Evolutionary conservation across 2,113 vertebrate genomes (phyloP).

Genomic region (Elachura formosa): DNA sequence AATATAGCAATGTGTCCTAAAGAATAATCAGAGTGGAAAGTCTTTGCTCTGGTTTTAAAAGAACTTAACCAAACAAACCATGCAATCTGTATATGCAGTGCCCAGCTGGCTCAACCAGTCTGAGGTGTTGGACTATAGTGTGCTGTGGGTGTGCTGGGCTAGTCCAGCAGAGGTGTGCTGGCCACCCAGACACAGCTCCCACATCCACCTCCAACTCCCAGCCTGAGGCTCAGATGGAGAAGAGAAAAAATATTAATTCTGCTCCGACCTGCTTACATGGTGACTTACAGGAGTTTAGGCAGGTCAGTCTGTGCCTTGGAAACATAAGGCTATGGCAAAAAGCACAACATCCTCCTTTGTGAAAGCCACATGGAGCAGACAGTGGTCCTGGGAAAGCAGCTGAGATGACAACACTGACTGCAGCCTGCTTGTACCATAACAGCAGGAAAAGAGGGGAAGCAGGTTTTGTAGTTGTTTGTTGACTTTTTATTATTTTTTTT

Average conservation of each 20-base stretch:
- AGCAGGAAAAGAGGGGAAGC: not conserved
- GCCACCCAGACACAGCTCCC: not conserved
- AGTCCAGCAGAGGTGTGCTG: fast-evolving
- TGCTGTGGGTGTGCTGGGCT: not conserved
- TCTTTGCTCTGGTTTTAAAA: not conserved
- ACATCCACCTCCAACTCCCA: not conserved
- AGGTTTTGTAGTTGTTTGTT: not conserved
- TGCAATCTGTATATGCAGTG: not conserved
- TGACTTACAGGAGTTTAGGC: not conserved
- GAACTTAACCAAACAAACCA: not conserved
- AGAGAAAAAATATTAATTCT: not conserved
- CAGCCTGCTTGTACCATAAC: not conserved
- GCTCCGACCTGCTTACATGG: fast-evolving
- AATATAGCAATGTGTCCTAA: not conserved
- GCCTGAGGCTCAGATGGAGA: not conserved
- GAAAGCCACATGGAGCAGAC: not conserved
- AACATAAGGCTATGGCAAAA: not conserved
- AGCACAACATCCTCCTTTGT: fast-evolving
- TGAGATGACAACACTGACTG: not conserved
- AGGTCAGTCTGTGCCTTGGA: not conserved
- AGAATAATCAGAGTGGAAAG: not conserved
- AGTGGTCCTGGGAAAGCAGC: not conserved
- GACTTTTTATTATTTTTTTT: not conserved
- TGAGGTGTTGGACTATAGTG: not conserved
- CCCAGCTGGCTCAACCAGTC: not conserved